Percentiles rank a stretch among this genome's conserved stretches.
Evolutionary conservation across 2,797 vertebrate genomes (phyloP).

Genomic region (Rhadinocentrus ornatus): DNA sequence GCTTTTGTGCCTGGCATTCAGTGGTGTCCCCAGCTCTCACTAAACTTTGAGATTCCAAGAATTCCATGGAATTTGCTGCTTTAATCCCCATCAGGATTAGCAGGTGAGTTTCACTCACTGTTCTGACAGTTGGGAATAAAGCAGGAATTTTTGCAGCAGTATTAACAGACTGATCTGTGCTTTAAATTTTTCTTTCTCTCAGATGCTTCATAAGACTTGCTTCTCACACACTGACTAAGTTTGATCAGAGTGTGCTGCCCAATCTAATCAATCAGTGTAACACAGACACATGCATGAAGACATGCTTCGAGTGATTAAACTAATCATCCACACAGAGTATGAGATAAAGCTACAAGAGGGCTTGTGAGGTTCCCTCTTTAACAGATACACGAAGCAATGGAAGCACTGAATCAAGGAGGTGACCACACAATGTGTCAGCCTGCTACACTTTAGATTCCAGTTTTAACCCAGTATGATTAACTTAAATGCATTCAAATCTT

Average conservation of each 20-base stretch:
- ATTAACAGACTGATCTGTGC: constrained; percentile 7
- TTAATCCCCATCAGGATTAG: constrained; percentile 78
- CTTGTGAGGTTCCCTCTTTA: constrained; percentile 7
- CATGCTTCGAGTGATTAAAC: constrained; percentile 47
- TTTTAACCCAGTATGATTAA: constrained; percentile 4
- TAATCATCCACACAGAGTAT: constrained; percentile 54
- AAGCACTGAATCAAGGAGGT: constrained; percentile 14
- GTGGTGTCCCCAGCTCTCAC: constrained; percentile 67
- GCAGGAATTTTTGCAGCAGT: constrained; percentile 12
- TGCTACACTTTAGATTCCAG: constrained; percentile 9
- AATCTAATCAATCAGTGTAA: constrained; percentile 68
- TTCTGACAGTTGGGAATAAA: constrained; percentile 46
- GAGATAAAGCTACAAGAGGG: constrained; percentile 32
- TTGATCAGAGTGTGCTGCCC: constrained; percentile 55
- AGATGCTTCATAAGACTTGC: constrained; percentile 26
- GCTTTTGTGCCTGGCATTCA: constrained; percentile 69
- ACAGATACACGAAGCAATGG: neutral
- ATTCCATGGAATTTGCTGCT: constrained; percentile 76
- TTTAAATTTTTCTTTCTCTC: constrained; percentile 22
- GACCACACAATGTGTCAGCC: constrained; percentile 24
- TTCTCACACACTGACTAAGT: constrained; percentile 39
- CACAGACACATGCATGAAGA: constrained; percentile 26
- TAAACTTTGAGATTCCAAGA: constrained; percentile 77
- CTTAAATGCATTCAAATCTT: constrained; percentile 7
- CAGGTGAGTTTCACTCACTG: constrained; percentile 63